Evolutionary conservation across 1,140 invertebrate genomes (phyloP).

Genomic region (Xylocopa sonorina): DNA sequence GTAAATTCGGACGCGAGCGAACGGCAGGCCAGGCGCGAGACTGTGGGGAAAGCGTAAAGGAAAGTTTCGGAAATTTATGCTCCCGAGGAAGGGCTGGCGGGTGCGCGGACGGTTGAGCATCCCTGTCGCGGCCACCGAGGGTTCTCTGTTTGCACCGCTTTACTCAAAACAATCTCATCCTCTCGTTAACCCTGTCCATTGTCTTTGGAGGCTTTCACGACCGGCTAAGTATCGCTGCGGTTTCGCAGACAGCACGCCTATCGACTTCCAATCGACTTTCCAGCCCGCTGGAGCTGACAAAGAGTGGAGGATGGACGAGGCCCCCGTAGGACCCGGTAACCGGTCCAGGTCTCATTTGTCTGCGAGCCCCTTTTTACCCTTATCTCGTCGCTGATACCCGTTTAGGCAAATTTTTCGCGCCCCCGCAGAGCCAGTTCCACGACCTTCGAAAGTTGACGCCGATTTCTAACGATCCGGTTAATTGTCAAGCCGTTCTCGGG

Average conservation of each 20-base stretch:
- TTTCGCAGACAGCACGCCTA: constrained; percentile 19
- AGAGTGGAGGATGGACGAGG: not conserved
- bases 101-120: not conserved
- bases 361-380: not conserved
- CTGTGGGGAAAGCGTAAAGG: constrained; percentile 14
- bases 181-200: constrained; percentile 22
- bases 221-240: not conserved
- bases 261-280: constrained; percentile 17
- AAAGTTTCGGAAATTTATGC: constrained; percentile 40
- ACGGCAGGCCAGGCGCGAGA: not conserved
- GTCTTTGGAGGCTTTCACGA: constrained; percentile 30
- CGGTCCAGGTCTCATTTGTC: not conserved
- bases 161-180: constrained; percentile 38
- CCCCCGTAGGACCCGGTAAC: too few relatives aligned
- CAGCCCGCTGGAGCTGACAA: not conserved
- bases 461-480: not conserved
- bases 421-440: too few relatives aligned
- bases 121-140: not conserved
- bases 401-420: not conserved
- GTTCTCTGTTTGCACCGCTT: constrained; percentile 15
- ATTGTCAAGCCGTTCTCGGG: not conserved
- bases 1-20: constrained; percentile 17
- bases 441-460: not conserved
- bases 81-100: not conserved
- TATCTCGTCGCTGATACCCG: not conserved